phyloP scores from a whole-genome alignment of 2,888 invertebrate genomes.

The Panorpa germanica region DNA sequence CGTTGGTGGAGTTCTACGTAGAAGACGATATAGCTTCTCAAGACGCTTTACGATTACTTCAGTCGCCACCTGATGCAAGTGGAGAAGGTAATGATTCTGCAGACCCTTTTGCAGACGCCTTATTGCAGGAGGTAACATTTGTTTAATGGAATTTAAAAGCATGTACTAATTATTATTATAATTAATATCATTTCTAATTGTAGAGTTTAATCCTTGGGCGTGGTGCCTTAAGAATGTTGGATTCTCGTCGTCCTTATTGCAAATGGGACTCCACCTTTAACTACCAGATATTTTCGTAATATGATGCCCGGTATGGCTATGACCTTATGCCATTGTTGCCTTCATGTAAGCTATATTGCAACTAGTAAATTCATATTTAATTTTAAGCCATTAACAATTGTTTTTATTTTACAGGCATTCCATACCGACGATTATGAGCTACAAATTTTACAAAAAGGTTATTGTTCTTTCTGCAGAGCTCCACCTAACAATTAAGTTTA shows the following conservation, averaged over 20 bases:
- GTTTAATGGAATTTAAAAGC: neutral
- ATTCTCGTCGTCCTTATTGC: constrained; percentile 67
- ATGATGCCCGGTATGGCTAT: constrained; percentile 84
- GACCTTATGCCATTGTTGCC: constrained; percentile 69
- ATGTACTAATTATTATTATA: neutral
- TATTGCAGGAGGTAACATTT: constrained; percentile 31
- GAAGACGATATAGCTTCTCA: constrained; percentile 67
- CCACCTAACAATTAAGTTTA: constrained; percentile 15
- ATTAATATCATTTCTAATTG: too few relatives aligned
- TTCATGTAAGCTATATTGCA: constrained; percentile 42
- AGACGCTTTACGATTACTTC: constrained; percentile 72
- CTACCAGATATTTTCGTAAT: constrained; percentile 70
- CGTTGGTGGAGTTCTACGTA: constrained; percentile 83
- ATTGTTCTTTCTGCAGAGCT: constrained; percentile 84
- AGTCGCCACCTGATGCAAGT: constrained; percentile 38
- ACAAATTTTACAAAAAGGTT: constrained; percentile 73
- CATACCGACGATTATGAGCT: constrained; percentile 94
- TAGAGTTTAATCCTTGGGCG: constrained; percentile 29
- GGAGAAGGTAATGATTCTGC: constrained; percentile 31
- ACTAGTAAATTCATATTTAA: constrained; percentile 7
- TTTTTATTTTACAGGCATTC: constrained; percentile 51
- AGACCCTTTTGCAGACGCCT: constrained; percentile 54
- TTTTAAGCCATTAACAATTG: constrained; percentile 9
- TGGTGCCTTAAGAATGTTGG: constrained; percentile 53
- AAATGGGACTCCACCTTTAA: constrained; percentile 51